These are phyloP conservation scores for Andrena cerasifolii DNA, from an alignment of 1,140 invertebrate species.

Conservation along the genomic window DNA sequence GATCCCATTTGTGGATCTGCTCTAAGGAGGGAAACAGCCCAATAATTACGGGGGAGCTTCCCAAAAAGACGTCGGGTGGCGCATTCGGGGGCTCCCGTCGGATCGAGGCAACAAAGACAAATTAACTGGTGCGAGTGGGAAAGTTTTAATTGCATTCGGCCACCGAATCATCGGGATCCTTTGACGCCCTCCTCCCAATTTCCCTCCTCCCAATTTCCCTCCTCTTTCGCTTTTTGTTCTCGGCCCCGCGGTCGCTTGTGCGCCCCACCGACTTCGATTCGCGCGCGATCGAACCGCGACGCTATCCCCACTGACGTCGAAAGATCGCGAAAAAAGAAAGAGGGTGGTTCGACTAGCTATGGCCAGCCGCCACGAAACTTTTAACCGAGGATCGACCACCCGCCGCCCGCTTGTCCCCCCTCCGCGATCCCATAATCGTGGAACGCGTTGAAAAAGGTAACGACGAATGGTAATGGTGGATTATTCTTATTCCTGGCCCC, in stretches of 20 bases:
- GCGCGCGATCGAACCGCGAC: neutral
- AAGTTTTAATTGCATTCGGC: slow-evolving; percentile 79
- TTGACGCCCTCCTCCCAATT: slow-evolving; percentile 44
- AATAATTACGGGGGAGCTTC: neutral
- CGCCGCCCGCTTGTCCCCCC: neutral
- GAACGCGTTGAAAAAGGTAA: neutral
- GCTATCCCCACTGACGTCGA: neutral
- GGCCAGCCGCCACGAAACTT: slow-evolving; percentile 29
- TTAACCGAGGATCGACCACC: neutral
- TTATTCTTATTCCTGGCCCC: slow-evolving; percentile 5
- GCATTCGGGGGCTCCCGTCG: slow-evolving; percentile 21
- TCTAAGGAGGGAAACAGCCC: too few relatives aligned
- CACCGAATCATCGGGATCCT: slow-evolving; percentile 46
- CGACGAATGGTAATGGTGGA: slow-evolving; percentile 36
- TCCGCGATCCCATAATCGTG: too few relatives aligned
- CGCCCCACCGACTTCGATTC: slow-evolving; percentile 10
- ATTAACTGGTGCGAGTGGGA: slow-evolving; percentile 75
- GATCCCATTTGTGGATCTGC: slow-evolving; percentile 3
- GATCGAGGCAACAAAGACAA: slow-evolving; percentile 71
- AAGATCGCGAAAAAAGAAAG: slow-evolving; percentile 32
- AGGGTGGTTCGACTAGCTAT: slow-evolving; percentile 16
- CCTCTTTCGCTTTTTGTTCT: slow-evolving; percentile 38
- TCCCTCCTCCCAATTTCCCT: neutral
- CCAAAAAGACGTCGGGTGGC: slow-evolving; percentile 48
- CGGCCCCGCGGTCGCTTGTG: slow-evolving; percentile 20